These are phyloP conservation scores for Cyclina sinensis DNA, from an alignment of 1,140 invertebrate species.

Conservation along the genomic window DNA sequence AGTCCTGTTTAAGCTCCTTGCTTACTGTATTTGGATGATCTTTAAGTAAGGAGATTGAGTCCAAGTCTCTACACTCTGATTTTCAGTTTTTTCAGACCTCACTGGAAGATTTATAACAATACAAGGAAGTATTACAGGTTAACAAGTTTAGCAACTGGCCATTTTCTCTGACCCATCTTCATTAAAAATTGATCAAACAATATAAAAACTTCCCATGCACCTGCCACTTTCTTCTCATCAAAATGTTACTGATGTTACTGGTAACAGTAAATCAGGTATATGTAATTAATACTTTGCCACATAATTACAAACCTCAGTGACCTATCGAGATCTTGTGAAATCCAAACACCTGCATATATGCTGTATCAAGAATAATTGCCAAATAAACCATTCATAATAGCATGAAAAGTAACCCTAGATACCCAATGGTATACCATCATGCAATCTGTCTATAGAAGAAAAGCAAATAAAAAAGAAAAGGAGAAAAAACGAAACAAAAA, in stretches of 20 bases:
- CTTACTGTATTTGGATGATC: too few species aligned
- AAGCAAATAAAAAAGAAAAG: slow-evolving; percentile 1
- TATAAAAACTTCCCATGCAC: not conserved
- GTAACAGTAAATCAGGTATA: slow-evolving; percentile 23
- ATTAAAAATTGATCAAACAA: slow-evolving; percentile 5
- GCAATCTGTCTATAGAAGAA: slow-evolving; percentile 9
- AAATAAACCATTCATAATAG: slow-evolving; percentile 40
- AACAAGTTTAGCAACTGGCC: not conserved
- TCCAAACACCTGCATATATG: slow-evolving; percentile 30
- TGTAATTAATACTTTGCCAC: slow-evolving; percentile 36
- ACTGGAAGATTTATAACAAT: too few species aligned
- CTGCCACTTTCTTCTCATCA: not conserved
- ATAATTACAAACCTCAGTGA: slow-evolving; percentile 11
- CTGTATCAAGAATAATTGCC: slow-evolving; percentile 19
- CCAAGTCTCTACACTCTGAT: too few species aligned
- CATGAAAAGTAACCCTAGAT: slow-evolving; percentile 29
- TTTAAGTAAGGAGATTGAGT: too few species aligned
- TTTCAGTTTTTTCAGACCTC: too few species aligned
- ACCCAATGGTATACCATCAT: slow-evolving; percentile 28
- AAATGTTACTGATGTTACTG: not conserved
- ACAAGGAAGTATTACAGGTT: too few species aligned
- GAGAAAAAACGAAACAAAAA: slow-evolving; percentile 28
- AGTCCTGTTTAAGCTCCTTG: too few species aligned
- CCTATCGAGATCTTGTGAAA: not conserved
- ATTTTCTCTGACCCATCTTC: not conserved